Evolutionary conservation across 2,113 vertebrate genomes (phyloP), one percentile per base, ranked within the genome.

Genomic region (Coreoperca whiteheadi): DNA sequence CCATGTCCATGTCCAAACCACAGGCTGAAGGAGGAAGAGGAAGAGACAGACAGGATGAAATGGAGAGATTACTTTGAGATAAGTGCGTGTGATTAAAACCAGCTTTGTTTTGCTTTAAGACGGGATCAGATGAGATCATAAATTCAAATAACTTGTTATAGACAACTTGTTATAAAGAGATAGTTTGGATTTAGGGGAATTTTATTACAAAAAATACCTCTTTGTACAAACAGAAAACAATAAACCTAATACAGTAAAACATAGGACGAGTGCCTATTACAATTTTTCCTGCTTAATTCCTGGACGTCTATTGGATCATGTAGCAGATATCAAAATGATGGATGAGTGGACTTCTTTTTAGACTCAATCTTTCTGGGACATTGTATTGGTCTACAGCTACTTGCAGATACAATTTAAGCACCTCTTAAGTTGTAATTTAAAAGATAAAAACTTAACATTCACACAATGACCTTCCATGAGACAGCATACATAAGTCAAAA

Each of bases 1-100:
- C 94, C 87, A 88, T 84, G 78, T 97, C 96, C n/a, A 95, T 89
- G 87, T 96, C 96, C 69, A 94, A 91, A 51, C 90, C 94, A 91
- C 95, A 97, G 64, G 95, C 97, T 98, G 91, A 14, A 56, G 85
- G 53, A 34, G 32, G 51, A 28, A 77, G 80, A 56, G 67, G 20
- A 64, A 18, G 77, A 61, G 7, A 77, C 67, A 82, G 60, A 79
- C 21, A 72, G 23, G 72, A 82, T 82, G 25, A 89, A 64, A 72
- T 4, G 16, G 34, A 57, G 28, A 82, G 43, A 83, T 69, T 37
- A 79, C 4, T n/a, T 20, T 32, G 21, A 68, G 39, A 67, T 50
- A 5, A 57, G 7, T 28, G 28, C 28, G 68, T 32, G 68, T 70
- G 43, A 66, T 75, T 59, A 53, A 60, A 65, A 77, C 72, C 56